These are phyloP conservation scores for Gibbula magus DNA, from an alignment of 2,888 invertebrate species.

Conservation along the genomic window DNA sequence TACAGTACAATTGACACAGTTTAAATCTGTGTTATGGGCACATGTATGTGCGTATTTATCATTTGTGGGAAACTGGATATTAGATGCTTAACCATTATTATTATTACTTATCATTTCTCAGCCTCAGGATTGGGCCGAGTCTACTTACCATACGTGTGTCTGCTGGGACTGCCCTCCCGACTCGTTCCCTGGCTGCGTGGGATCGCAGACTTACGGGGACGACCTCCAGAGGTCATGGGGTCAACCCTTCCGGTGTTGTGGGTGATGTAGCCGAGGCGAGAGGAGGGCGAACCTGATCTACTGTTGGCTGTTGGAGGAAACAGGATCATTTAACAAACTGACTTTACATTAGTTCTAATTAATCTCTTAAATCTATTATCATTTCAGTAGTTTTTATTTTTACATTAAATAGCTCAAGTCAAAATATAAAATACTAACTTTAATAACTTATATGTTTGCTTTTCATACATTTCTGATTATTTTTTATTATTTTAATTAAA, in stretches of 20 bases:
- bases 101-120: too few species aligned
- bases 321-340: neutral
- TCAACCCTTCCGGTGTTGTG: slow-evolving; percentile 73
- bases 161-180: slow-evolving; percentile 75
- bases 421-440: neutral
- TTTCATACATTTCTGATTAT: too few species aligned
- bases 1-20: too few species aligned
- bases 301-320: slow-evolving; percentile 84
- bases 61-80: too few species aligned
- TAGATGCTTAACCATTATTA: too few species aligned
- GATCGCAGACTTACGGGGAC: slow-evolving; percentile 61
- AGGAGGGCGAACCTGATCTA: slow-evolving; percentile 93
- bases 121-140: too few species aligned
- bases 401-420: neutral
- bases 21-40: too few species aligned
- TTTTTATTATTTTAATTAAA: too few species aligned
- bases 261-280: slow-evolving; percentile 85
- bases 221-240: slow-evolving; percentile 50
- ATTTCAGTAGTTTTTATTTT: neutral
- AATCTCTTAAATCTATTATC: too few species aligned
- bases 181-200: slow-evolving; percentile 75
- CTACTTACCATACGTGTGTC: slow-evolving; percentile 42
- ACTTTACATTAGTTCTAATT: too few species aligned
- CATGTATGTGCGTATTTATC: too few species aligned
- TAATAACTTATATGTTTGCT: too few species aligned